Evolutionary conservation across 2,113 vertebrate species (phyloP).

Genomic region (Sialia sialis): DNA sequence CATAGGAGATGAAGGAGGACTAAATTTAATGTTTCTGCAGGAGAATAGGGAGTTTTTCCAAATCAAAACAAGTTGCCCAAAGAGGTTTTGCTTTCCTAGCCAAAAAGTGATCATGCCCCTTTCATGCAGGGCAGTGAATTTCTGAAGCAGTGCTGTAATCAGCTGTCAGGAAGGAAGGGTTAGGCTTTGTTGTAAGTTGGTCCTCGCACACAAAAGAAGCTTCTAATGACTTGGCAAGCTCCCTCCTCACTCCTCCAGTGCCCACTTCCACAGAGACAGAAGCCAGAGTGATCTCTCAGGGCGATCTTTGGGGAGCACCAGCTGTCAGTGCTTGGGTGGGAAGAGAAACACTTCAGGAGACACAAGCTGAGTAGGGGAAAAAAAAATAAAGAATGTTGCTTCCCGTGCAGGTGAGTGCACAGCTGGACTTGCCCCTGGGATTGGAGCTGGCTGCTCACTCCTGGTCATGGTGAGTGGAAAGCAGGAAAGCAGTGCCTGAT

Average conservation of each 20-base stretch:
- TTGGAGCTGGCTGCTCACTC: background rate
- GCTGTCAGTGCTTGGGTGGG: background rate
- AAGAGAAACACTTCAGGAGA: background rate
- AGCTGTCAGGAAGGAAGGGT: background rate
- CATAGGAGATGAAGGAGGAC: background rate
- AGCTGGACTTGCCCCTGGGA: background rate
- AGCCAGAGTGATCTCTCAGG: background rate
- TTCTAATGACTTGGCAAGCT: background rate
- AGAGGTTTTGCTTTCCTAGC: background rate
- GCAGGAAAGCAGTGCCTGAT: background rate
- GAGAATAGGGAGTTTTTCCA: background rate
- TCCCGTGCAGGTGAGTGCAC: background rate
- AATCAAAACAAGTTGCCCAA: background rate
- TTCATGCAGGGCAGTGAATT: background rate
- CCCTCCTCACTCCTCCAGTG: background rate
- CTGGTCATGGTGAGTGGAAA: background rate
- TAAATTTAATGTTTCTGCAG: background rate
- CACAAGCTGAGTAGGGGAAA: background rate
- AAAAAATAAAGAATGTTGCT: background rate
- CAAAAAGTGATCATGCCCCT: background rate
- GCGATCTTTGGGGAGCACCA: background rate
- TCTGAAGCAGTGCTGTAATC: background rate
- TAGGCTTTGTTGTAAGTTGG: background rate
- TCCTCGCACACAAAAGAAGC: background rate
- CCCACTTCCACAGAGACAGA: background rate